Evolutionary conservation across 2,888 invertebrate species (phyloP).

Genomic region (Proisotoma minuta): DNA sequence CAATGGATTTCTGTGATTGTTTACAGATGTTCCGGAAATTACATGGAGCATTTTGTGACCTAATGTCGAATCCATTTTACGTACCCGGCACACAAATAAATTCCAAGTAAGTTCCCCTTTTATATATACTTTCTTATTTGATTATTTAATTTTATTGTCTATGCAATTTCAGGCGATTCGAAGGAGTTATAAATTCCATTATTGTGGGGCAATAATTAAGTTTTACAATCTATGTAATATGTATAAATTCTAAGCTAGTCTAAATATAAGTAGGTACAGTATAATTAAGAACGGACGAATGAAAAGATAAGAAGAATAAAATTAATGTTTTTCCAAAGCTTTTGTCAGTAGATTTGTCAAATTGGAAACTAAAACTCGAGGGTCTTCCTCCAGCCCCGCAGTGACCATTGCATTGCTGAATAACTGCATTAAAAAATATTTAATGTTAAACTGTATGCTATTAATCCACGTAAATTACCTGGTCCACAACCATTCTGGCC

Average conservation of each 20-base stretch:
- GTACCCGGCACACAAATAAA: slow-evolving; percentile 82
- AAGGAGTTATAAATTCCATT: slow-evolving; percentile 48
- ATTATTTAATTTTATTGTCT: neutral
- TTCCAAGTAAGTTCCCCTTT: slow-evolving; percentile 65
- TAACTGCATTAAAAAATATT: slow-evolving; percentile 56
- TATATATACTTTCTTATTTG: slow-evolving; percentile 3
- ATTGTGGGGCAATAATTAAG: slow-evolving; percentile 43
- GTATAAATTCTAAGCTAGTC: neutral
- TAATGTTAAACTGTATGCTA: neutral
- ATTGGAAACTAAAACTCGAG: slow-evolving; percentile 73
- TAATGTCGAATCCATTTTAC: slow-evolving; percentile 95
- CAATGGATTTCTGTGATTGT: slow-evolving; percentile 13
- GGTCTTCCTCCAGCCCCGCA: slow-evolving; percentile 89
- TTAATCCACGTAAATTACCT: slow-evolving; percentile 55
- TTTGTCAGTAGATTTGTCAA: slow-evolving; percentile 80
- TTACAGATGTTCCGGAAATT: slow-evolving; percentile 77
- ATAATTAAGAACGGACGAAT: neutral
- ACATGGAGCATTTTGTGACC: slow-evolving; percentile 87
- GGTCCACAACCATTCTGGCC: slow-evolving; percentile 77
- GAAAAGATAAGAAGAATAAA: neutral
- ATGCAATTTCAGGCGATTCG: slow-evolving; percentile 48
- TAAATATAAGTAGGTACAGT: slow-evolving; percentile 3
- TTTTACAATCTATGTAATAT: neutral
- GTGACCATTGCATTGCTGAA: slow-evolving; percentile 93
- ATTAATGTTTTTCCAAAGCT: slow-evolving; percentile 64